Conservation (phyloP, 2,113 vertebrate species). For the Poicephalus meyeri region DNA sequence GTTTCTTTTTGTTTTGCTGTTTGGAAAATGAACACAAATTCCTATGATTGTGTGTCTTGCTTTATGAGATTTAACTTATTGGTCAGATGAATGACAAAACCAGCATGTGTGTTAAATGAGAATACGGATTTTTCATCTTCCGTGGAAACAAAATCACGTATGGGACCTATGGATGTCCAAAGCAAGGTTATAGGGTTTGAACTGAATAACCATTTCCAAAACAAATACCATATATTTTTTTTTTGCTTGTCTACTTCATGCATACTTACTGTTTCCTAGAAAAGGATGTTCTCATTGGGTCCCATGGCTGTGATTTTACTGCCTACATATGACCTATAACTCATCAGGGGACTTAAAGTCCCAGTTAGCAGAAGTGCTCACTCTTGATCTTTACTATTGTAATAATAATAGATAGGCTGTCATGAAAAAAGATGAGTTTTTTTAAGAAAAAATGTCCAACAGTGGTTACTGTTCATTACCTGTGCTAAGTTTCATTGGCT, state of each 20-base stretch:
- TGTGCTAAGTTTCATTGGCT: background rate
- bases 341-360: background rate
- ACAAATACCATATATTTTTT: background rate
- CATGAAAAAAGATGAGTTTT: background rate
- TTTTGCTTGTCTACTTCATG: background rate
- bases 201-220: background rate
- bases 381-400: background rate
- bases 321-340: background rate
- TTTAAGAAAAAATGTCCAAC: background rate
- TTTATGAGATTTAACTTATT: background rate
- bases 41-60: background rate
- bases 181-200: background rate
- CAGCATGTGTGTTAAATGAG: background rate
- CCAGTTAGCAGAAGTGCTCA: background rate
- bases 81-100: background rate
- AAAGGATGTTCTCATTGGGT: background rate
- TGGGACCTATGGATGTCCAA: background rate
- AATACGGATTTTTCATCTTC: background rate
- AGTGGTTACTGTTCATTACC: background rate
- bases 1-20: background rate
- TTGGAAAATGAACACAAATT: background rate
- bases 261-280: background rate
- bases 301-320: background rate
- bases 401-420: background rate
- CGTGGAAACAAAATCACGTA: rapidly evolving